Base-by-base conservation (phyloP, 2,888 invertebrate genomes). In the Epistrophe eligans region DNA sequence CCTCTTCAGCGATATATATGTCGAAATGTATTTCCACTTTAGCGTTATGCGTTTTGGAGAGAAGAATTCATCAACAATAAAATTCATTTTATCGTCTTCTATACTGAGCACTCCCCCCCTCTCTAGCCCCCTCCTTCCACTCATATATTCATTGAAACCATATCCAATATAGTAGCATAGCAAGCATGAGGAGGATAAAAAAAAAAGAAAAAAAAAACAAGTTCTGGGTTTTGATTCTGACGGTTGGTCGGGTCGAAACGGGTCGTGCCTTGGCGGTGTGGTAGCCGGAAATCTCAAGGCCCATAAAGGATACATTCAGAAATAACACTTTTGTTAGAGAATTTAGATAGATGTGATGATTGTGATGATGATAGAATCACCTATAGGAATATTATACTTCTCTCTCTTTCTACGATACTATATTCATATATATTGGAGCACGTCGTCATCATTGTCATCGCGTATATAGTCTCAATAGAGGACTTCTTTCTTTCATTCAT, bases 71-170 rank as follows among this genome's bases (percentile, higher is more conserved):
- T 84, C 84, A 84, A 84, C 84, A 84, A 84, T 84, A 80, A 84
- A 84, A 84, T 67, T 84, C 76, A 77, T 84, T 84, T 84, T 84
- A 84, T 84, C 72, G 76, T 72, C 67, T 67, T 62, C 28, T 40
- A 79, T 52, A 43, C 66, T 55, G 43, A 57, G 6, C 10, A 2
- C 0, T 6, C 13, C 13, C 10, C 3, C 9, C 15, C 32, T 19
- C 32, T n/a, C n/a, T n/a, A n/a, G n/a, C 0, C 13, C 13, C 13
- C 10, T 24, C 9, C 15, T 48, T 19, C 32, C 48, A 84, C 84
- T 84, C 80, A 77, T 80, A 77, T 77, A 84, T 84, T 84, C 84
- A 84, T 84, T 80, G 84, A 77, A 84, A 80, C 48, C 84, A 80
- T 24, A 24, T 84, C 66, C 77, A 80, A 84, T 84, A 80, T 32